These are phyloP conservation scores for Catharus fuscescens DNA, from an alignment of 2,113 vertebrate species.

Conservation along the genomic window DNA sequence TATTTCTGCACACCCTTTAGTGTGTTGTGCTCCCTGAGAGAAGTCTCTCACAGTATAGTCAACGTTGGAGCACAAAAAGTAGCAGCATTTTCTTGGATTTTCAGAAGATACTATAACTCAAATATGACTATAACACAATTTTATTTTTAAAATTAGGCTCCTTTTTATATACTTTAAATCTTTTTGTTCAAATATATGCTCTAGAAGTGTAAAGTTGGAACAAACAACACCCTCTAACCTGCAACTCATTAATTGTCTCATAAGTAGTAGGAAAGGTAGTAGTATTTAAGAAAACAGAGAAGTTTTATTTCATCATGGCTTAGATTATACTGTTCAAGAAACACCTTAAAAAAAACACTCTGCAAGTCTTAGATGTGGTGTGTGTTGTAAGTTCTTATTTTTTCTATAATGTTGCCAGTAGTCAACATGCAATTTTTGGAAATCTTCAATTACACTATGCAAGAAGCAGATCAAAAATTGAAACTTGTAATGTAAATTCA, in stretches of 20 bases:
- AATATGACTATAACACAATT: not conserved
- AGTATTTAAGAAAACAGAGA: not conserved
- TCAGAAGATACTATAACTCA: not conserved
- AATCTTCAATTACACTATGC: not conserved
- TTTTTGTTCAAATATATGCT: not conserved
- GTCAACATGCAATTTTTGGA: slow-evolving; percentile 2
- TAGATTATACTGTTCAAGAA: not conserved
- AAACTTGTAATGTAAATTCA: slow-evolving; percentile 14
- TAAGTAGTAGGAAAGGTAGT: not conserved
- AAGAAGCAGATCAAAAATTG: not conserved
- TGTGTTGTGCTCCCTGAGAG: not conserved
- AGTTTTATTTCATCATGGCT: not conserved
- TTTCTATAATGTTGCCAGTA: not conserved
- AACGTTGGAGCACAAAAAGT: not conserved
- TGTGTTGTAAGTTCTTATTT: not conserved
- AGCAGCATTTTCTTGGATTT: not conserved
- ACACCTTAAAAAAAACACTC: not conserved
- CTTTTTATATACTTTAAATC: not conserved
- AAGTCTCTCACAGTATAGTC: not conserved
- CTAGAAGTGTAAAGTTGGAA: not conserved
- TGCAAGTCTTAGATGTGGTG: not conserved
- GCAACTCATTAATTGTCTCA: not conserved
- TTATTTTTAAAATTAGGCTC: not conserved
- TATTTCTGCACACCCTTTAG: not conserved
- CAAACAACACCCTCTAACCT: not conserved